Conservation (phyloP, 2,888 invertebrate species). For the Asteroscopus sphinx region DNA sequence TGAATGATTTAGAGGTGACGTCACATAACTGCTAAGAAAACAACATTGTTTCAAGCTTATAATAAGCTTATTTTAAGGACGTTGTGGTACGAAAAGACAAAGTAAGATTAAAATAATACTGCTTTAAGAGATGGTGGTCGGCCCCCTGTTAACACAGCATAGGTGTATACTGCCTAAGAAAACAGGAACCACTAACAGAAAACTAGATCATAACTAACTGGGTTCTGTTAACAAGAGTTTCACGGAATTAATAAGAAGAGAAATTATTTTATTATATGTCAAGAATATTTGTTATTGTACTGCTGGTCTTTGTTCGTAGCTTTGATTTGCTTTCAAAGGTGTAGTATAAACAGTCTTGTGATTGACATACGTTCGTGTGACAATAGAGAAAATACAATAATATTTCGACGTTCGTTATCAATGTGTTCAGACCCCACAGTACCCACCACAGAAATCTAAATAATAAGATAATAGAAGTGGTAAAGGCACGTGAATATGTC, state of each 20-base stretch:
- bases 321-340: constrained; percentile 40
- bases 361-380: constrained; percentile 14
- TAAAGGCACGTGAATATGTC: too few relatives aligned
- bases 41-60: too few relatives aligned
- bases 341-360: constrained; percentile 7
- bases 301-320: constrained; percentile 23
- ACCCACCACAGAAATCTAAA: constrained; percentile 1
- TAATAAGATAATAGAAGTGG: too few relatives aligned
- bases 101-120: too few relatives aligned
- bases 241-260: constrained; percentile 34
- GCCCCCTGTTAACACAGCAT: too few relatives aligned
- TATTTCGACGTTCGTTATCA: constrained; percentile 12
- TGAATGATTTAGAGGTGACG: too few relatives aligned
- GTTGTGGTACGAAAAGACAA: too few relatives aligned
- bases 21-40: too few relatives aligned
- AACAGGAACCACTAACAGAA: constrained; percentile 43
- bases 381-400: constrained; percentile 18
- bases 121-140: too few relatives aligned
- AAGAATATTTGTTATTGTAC: constrained; percentile 22
- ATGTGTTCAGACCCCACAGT: not conserved
- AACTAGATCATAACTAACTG: constrained; percentile 37
- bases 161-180: constrained; percentile 15
- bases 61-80: too few relatives aligned
- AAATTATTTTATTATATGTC: constrained; percentile 39
- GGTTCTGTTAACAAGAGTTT: constrained; percentile 35